Evolutionary conservation across 2,113 vertebrate genomes (phyloP).

Genomic region (Silurus meridionalis): DNA sequence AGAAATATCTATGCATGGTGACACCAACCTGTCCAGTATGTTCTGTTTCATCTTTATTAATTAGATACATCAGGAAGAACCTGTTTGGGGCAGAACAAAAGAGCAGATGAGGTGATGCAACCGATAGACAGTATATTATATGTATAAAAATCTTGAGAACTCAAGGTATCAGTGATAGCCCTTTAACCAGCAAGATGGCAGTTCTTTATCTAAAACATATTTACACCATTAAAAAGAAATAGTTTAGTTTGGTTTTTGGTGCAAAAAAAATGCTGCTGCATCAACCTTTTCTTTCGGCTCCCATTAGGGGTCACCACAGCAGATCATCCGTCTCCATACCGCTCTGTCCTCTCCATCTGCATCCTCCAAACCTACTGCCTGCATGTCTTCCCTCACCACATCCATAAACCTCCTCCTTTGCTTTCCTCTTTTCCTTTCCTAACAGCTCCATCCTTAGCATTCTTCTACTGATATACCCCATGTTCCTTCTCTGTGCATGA

Average conservation of each 20-base stretch:
- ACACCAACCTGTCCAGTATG: conserved; percentile 89
- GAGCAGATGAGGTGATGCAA: background rate
- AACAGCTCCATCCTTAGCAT: too few relatives aligned
- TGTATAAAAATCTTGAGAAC: background rate
- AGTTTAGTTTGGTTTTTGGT: too few relatives aligned
- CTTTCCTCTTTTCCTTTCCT: too few relatives aligned
- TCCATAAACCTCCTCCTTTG: too few relatives aligned
- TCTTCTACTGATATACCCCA: too few relatives aligned
- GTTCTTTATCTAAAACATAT: background rate
- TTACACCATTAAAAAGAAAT: background rate
- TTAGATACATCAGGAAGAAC: conserved; percentile 96
- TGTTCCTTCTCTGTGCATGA: too few relatives aligned
- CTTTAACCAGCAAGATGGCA: background rate
- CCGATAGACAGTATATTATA: background rate
- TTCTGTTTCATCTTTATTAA: conserved; percentile 93
- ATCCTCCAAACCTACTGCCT: too few relatives aligned
- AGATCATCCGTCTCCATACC: too few relatives aligned
- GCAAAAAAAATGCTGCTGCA: background rate
- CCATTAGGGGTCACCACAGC: too few relatives aligned
- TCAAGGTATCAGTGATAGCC: background rate
- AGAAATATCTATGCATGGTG: background rate
- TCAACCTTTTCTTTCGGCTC: too few relatives aligned
- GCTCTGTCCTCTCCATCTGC: too few relatives aligned
- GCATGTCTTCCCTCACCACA: too few relatives aligned
- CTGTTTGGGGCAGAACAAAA: conserved; percentile 59